Evolutionary conservation across 2,888 invertebrate species (phyloP).

Genomic region (Athetis lepigone): DNA sequence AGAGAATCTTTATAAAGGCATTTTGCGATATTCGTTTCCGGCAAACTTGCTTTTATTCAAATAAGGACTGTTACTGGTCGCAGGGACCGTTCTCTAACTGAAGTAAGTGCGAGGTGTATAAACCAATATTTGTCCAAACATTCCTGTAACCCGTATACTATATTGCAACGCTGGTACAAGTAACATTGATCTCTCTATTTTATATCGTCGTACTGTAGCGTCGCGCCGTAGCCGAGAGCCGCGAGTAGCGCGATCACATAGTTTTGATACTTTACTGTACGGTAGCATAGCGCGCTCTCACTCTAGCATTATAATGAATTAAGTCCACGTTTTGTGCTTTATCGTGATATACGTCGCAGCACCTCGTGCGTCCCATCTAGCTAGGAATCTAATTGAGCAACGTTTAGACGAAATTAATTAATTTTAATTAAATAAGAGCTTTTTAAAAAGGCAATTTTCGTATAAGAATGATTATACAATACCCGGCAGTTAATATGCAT

Average conservation of each 20-base stretch:
- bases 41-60: not conserved
- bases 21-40: not conserved
- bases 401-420: conserved; percentile 12
- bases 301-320: not conserved
- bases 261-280: conserved; percentile 74
- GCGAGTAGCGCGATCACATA: conserved; percentile 53
- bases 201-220: conserved; percentile 52
- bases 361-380: conserved; percentile 2
- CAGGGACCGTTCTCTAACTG: not conserved
- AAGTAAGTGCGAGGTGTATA: not conserved
- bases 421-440: conserved; percentile 43
- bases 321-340: conserved; percentile 34
- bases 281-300: conserved; percentile 43
- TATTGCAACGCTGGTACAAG: conserved; percentile 75
- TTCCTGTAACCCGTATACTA: conserved; percentile 62
- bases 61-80: not conserved
- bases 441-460: conserved; percentile 49
- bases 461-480: conserved; percentile 25
- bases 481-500: too few species aligned
- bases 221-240: conserved; percentile 2
- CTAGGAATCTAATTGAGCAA: conserved; percentile 28
- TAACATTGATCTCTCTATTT: conserved; percentile 68
- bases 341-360: conserved; percentile 12
- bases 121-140: conserved; percentile 56
- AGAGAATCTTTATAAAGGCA: too few species aligned